phyloP scores from a whole-genome alignment of 2,888 invertebrate species.

The Teleiodes luculella region DNA sequence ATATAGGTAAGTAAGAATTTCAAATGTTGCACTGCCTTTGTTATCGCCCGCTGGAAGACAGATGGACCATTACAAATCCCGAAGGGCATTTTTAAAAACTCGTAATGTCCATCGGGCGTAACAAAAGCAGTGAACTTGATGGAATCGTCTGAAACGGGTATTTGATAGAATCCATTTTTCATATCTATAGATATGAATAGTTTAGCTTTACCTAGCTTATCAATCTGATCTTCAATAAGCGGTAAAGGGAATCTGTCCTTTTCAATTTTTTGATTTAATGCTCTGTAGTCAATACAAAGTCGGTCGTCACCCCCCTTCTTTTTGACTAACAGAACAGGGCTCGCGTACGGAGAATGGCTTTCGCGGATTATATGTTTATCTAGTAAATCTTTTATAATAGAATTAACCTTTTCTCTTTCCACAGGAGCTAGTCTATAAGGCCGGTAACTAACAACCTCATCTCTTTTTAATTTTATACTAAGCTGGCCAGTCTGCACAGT shows the following conservation, averaged over 20 bases:
- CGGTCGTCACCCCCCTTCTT: conserved; percentile 21
- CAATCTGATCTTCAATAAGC: conserved; percentile 14
- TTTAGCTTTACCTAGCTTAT: conserved; percentile 22
- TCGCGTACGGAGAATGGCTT: conserved; percentile 25
- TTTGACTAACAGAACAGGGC: conserved; percentile 26
- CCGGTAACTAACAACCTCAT: conserved; percentile 19
- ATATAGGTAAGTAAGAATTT: conserved; percentile 25
- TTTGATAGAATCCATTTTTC: conserved; percentile 24
- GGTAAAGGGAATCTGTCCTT: not conserved
- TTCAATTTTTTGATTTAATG: no score
- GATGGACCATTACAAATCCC: conserved; percentile 26
- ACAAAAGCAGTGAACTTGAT: conserved; percentile 23
- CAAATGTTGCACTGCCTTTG: conserved; percentile 20
- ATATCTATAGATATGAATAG: conserved; percentile 22
- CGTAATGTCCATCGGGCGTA: conserved; percentile 22
- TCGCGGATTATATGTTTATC: conserved; percentile 24
- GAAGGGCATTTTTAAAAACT: conserved; percentile 28
- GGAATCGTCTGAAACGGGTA: conserved; percentile 17
- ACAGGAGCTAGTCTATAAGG: conserved; percentile 25
- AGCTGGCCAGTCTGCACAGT: conserved; percentile 22
- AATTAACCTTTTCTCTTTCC: conserved; percentile 24
- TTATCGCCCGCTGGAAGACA: conserved; percentile 25
- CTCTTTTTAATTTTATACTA: conserved; percentile 15
- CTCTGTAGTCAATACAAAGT: no score
- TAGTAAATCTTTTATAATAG: conserved; percentile 22